A percentile compares a stretch with the other conserved stretches of the same genome.
Evolutionary conservation across 2,797 vertebrate genomes (phyloP).

Genomic region (Euphonia xanthogaster): DNA sequence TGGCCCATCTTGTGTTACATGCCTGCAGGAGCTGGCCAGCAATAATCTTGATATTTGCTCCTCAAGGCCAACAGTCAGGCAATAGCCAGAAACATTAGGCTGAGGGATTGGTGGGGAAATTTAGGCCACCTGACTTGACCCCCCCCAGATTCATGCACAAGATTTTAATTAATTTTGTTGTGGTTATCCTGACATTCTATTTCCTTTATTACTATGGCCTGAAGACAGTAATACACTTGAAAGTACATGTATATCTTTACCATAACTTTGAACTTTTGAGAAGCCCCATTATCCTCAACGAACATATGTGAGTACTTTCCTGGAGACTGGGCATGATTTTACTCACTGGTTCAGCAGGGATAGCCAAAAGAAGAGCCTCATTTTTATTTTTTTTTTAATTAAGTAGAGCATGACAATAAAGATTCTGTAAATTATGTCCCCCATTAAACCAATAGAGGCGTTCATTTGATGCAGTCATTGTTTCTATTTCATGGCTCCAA

Average conservation of each 20-base stretch:
- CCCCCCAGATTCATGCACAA: neutral
- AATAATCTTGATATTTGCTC: neutral
- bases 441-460: neutral
- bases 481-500: neutral
- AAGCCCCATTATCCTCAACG: neutral
- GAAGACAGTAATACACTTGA: neutral
- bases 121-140: neutral
- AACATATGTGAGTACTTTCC: neutral
- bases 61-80: neutral
- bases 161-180: neutral
- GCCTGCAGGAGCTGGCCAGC: neutral
- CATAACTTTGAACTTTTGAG: neutral
- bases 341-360: neutral
- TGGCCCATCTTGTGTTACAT: fast-evolving
- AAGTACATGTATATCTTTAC: neutral
- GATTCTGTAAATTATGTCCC: neutral
- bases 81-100: neutral
- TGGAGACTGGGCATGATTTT: neutral
- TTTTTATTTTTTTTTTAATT: neutral
- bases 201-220: neutral
- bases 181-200: neutral
- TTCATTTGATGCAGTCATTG: neutral
- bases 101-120: neutral
- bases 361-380: neutral
- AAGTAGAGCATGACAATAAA: neutral